Percentiles rank a stretch among this genome's conserved stretches.
Evolutionary conservation across 2,888 invertebrate species (phyloP).

Genomic region (Meliscaeva auricollis): DNA sequence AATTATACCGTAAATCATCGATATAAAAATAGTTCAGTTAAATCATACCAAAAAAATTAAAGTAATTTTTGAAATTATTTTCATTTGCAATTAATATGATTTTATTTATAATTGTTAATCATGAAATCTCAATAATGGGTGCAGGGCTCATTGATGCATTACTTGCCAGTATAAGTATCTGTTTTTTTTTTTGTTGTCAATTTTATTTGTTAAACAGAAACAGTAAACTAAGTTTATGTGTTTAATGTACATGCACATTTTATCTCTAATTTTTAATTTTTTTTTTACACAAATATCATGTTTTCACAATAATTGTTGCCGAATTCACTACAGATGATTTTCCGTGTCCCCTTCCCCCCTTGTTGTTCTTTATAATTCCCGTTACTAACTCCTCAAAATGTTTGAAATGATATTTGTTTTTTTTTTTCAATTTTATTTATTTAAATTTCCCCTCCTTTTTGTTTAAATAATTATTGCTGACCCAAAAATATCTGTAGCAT

Average conservation of each 20-base stretch:
- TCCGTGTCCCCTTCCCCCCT: background rate
- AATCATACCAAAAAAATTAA: too few species aligned
- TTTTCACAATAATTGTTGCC: conserved; percentile 39
- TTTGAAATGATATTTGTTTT: conserved; percentile 57
- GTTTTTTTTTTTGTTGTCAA: conserved; percentile 13
- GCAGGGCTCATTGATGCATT: conserved; percentile 59
- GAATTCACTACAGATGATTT: conserved; percentile 37
- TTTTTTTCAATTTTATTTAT: background rate
- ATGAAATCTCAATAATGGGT: conserved; percentile 6
- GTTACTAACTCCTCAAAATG: conserved; percentile 62
- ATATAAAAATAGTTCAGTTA: too few species aligned
- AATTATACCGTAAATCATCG: background rate
- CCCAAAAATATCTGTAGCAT: conserved; percentile 76
- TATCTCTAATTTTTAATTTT: conserved; percentile 8
- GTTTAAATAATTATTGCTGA: conserved; percentile 41
- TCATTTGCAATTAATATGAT: background rate
- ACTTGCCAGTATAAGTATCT: conserved; percentile 66
- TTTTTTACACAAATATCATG: conserved; percentile 32
- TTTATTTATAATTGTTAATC: background rate
- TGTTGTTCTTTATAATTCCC: conserved; percentile 23
- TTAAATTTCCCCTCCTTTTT: conserved; percentile 27
- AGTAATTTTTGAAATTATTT: background rate
- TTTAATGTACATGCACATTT: conserved; percentile 22
- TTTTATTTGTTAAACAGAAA: conserved; percentile 9
- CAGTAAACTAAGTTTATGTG: conserved; percentile 6